Evolutionary conservation across 2,888 invertebrate genomes (phyloP), one percentile per base, ranked within the genome.

Genomic region (Stramonita haemastoma): DNA sequence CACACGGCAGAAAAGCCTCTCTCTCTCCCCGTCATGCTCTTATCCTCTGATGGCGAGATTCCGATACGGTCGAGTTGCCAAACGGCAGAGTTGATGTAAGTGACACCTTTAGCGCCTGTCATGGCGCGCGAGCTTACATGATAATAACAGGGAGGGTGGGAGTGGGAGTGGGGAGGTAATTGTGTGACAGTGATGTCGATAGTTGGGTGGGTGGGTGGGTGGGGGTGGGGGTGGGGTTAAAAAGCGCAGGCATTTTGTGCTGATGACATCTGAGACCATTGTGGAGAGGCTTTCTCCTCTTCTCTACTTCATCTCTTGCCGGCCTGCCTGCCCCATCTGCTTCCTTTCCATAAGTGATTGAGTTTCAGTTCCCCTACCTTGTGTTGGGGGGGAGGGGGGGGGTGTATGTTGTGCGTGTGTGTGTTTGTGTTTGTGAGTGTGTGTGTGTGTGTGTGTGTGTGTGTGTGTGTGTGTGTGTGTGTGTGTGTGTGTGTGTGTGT

Each of bases 81-180:
- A 87, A 77, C 87, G 79, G 87, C 57, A n/a, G 56, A 87, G 29
- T 87, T 57, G 87, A 87, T 87, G 87, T 87, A 87, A 87, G 46
- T 77, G 79, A 87, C 87, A 87, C 87, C 87, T 87, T 79, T 19
- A 36, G 87, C 79, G 32, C 19, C 22, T n/a, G 57, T 56, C 26
- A 32, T 56, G 79, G 77, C 79, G 56, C 32, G 77, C 5, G 87
- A 79, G 87, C 73, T 77, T 77, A 87, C 77, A 56, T 56, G 57
- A 60, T 36, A 87, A 87, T 87, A 46, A 87, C 26, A 32, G 87
- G 87, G 56, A 22, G 29, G 85, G 85, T 57, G 26, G 36, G 26
- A 5, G 46, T 83, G 83, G 83, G 36, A 17, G n/a, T n/a, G n/a
- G n/a, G n/a, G n/a, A n/a, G n/a, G n/a, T n/a, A n/a, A 8, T 60